Percentiles rank a stretch among this genome's conserved stretches.
These are phyloP conservation scores for Scopus umbretta DNA, from an alignment of 2,113 vertebrate species.

Conservation along the genomic window DNA sequence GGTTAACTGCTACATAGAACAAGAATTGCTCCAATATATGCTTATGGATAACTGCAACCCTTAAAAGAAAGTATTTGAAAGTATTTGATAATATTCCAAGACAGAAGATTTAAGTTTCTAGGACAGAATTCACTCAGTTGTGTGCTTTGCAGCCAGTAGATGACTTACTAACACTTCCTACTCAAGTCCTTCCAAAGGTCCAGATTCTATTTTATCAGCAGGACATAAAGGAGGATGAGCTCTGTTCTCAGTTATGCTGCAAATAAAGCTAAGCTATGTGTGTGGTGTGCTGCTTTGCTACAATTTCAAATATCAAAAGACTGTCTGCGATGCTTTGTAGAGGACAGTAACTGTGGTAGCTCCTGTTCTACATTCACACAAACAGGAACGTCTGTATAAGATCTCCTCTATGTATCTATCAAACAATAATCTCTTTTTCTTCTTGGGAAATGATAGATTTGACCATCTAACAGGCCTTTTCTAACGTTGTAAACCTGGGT, in stretches of 20 bases:
- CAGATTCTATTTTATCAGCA: neutral
- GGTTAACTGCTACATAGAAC: neutral
- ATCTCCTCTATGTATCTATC: neutral
- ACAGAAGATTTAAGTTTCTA: neutral
- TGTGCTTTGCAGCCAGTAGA: neutral
- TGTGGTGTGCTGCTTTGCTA: neutral
- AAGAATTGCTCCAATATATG: neutral
- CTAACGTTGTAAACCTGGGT: neutral
- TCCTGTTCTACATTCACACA: neutral
- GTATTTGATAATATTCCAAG: neutral
- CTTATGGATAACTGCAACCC: neutral
- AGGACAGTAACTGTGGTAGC: neutral
- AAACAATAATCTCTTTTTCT: neutral
- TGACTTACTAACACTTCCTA: neutral
- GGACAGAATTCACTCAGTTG: neutral
- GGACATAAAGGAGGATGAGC: neutral
- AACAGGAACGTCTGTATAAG: neutral
- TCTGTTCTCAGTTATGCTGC: neutral
- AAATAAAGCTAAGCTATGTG: neutral
- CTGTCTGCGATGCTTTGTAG: neutral
- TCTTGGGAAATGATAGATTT: neutral
- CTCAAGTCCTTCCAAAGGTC: neutral
- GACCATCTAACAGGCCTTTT: neutral
- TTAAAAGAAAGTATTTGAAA: neutral
- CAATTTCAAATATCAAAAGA: neutral